Percentiles rank a stretch among this genome's conserved stretches.
Evolutionary conservation across 2,113 vertebrate species (phyloP).

Genomic region (Copsychus sechellarum): DNA sequence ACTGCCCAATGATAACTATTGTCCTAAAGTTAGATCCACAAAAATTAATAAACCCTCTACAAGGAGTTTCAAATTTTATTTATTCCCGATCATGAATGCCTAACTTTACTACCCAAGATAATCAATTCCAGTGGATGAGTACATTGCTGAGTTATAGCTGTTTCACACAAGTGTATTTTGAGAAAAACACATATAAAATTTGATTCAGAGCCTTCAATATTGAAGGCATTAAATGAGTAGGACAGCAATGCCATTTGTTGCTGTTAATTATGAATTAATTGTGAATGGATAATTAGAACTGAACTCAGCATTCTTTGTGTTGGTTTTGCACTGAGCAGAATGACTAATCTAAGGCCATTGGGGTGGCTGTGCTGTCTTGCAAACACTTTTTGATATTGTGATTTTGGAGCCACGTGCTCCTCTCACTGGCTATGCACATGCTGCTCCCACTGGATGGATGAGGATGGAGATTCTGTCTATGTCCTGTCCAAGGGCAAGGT

Average conservation of each 20-base stretch:
- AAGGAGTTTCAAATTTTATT: neutral
- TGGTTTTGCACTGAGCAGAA: neutral
- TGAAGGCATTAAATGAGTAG: neutral
- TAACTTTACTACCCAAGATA: neutral
- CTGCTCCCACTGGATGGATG: neutral
- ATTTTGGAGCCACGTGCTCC: neutral
- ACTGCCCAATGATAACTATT: neutral
- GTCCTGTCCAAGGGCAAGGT: neutral
- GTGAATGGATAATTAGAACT: constrained; percentile 9
- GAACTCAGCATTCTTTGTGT: neutral
- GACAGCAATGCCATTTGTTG: neutral
- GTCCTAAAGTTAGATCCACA: neutral
- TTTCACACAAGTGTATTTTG: neutral
- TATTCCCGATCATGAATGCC: neutral
- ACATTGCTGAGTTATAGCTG: neutral
- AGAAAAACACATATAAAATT: neutral
- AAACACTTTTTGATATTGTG: neutral
- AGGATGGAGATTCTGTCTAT: neutral
- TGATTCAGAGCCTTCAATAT: neutral
- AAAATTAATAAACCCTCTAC: neutral
- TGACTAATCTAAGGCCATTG: neutral
- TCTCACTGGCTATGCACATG: neutral
- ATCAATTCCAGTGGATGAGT: neutral
- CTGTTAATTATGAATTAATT: constrained; percentile 27
- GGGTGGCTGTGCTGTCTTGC: neutral